These are phyloP conservation scores for Hydroisotoma schaefferi DNA, from an alignment of 2,888 invertebrate genomes.

Conservation along the genomic window DNA sequence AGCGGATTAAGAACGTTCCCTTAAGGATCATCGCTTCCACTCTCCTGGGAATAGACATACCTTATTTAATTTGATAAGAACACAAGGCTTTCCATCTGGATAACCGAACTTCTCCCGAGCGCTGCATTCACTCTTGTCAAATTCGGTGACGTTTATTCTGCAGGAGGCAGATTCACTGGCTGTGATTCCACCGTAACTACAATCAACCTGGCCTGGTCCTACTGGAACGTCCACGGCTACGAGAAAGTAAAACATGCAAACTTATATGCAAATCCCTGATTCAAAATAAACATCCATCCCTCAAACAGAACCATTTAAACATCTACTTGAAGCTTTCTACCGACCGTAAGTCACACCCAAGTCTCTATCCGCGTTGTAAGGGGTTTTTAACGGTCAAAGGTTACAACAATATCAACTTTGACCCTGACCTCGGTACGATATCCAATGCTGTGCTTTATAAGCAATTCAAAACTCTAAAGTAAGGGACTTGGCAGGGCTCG, in stretches of 20 bases:
- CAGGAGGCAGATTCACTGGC: slow-evolving; percentile 68
- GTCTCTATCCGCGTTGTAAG: too few relatives aligned
- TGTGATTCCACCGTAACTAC: slow-evolving; percentile 62
- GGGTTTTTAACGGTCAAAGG: too few relatives aligned
- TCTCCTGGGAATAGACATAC: neutral
- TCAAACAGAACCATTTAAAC: neutral
- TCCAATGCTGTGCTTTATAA: too few relatives aligned
- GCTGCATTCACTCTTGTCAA: slow-evolving; percentile 74
- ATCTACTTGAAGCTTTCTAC: too few relatives aligned
- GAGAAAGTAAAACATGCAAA: neutral
- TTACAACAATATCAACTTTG: too few relatives aligned
- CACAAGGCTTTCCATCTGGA: slow-evolving; percentile 52
- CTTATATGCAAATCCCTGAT: neutral
- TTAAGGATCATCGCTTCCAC: too few relatives aligned
- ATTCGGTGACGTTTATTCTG: slow-evolving; percentile 68
- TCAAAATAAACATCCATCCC: neutral
- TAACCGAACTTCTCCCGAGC: slow-evolving; percentile 78
- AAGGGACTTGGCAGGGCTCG: too few relatives aligned
- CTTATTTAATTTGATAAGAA: slow-evolving; percentile 18
- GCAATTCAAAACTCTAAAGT: too few relatives aligned
- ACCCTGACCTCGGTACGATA: too few relatives aligned
- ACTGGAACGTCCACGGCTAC: neutral
- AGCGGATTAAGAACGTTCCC: neutral
- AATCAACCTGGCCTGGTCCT: slow-evolving; percentile 50
- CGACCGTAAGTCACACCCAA: too few relatives aligned